Conservation (phyloP, 2,113 vertebrate species). For the Motacilla tschutschensis region DNA sequence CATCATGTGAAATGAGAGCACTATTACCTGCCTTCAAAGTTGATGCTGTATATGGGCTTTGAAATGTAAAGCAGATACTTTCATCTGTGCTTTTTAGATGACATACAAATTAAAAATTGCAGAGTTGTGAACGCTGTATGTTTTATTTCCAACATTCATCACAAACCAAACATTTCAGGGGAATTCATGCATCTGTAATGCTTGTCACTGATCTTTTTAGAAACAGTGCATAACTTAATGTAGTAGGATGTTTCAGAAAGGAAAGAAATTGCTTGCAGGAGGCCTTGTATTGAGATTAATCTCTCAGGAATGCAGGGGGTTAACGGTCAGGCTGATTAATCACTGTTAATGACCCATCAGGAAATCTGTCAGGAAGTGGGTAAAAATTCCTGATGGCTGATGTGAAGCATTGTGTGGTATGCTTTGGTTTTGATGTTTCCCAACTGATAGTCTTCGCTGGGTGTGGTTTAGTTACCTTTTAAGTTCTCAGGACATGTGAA, state of each 20-base stretch:
- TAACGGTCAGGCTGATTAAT: slow-evolving; percentile 68
- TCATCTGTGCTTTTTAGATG: slow-evolving; percentile 27
- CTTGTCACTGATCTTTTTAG: slow-evolving; percentile 38
- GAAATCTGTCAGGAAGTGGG: slow-evolving; percentile 70
- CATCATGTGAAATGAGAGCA: neutral
- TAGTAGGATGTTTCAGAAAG: slow-evolving; percentile 59
- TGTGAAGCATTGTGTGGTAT: slow-evolving; percentile 39
- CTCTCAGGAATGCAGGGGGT: slow-evolving; percentile 73
- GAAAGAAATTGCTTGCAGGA: slow-evolving; percentile 58
- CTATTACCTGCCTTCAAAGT: slow-evolving; percentile 10
- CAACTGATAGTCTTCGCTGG: neutral
- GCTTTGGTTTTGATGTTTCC: slow-evolving; percentile 54
- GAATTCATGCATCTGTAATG: slow-evolving; percentile 40
- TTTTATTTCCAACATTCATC: slow-evolving; percentile 54
- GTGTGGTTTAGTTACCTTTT: slow-evolving; percentile 13
- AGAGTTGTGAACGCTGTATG: slow-evolving; percentile 18
- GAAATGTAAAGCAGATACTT: slow-evolving; percentile 16
- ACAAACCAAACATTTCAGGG: slow-evolving; percentile 47
- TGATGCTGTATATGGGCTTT: slow-evolving; percentile 9
- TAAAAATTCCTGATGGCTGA: slow-evolving; percentile 69
- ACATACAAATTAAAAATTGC: slow-evolving; percentile 23
- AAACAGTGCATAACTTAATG: slow-evolving; percentile 42
- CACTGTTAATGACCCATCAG: slow-evolving; percentile 68
- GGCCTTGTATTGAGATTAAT: slow-evolving; percentile 63
- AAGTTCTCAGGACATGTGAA: neutral